Conservation (phyloP, 1,140 invertebrate species). For the Drosophila teissieri region DNA sequence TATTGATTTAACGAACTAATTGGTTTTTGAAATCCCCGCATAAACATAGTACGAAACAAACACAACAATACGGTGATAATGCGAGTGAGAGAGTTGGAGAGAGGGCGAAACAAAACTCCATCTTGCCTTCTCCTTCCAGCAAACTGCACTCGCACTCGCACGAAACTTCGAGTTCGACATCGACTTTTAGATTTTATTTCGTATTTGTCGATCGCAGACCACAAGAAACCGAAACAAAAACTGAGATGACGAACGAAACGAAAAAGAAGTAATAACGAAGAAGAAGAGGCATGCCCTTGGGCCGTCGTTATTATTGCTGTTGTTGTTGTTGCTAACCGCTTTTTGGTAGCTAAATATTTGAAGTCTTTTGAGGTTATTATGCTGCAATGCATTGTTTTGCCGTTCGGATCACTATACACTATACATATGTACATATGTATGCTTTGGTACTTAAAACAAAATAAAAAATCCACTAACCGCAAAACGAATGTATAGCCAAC, state of each 20-base stretch:
- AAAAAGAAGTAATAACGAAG: conserved; percentile 20
- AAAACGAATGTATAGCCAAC: conserved; percentile 11
- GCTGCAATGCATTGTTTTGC: conserved; percentile 34
- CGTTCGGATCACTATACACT: conserved; percentile 12
- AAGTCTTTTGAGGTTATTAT: conserved; percentile 49
- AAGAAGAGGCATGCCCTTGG: conserved; percentile 39
- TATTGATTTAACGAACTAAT: not conserved
- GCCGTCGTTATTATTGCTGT: conserved; percentile 3
- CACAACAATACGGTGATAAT: conserved; percentile 58
- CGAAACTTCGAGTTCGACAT: conserved; percentile 38
- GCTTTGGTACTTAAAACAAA: conserved; percentile 1
- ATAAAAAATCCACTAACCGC: conserved; percentile 9
- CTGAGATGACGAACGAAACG: conserved; percentile 30
- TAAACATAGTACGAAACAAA: conserved; percentile 2
- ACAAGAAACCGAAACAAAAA: conserved; percentile 15
- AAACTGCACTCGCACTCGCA: conserved; percentile 14
- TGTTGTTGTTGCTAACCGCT: conserved; percentile 16
- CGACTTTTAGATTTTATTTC: conserved; percentile 32
- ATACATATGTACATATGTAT: too few species aligned
- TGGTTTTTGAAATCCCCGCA: not conserved
- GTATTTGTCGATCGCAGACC: conserved; percentile 35
- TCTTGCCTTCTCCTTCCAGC: not conserved
- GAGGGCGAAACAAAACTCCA: conserved; percentile 10
- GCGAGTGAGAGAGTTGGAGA: conserved; percentile 16
- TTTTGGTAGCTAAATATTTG: conserved; percentile 42